phyloP scores from a whole-genome alignment of 2,797 vertebrate species.

The Ptychobarbus kaznakovi region DNA sequence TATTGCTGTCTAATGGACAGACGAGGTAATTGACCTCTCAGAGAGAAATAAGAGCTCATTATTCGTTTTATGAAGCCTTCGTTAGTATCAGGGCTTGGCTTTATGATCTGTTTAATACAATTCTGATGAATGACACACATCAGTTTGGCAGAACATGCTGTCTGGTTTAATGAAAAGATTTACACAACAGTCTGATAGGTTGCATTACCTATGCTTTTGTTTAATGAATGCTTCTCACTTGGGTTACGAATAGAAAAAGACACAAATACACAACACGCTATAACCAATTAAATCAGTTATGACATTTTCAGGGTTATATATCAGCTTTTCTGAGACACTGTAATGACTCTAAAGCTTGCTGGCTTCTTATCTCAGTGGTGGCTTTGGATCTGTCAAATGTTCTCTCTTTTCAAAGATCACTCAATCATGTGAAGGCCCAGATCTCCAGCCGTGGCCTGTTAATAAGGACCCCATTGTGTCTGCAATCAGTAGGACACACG shows the following conservation, averaged over 20 bases:
- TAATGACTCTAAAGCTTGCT: constrained; percentile 20
- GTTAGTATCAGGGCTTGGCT: constrained; percentile 10
- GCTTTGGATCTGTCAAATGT: constrained; percentile 7
- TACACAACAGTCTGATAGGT: not conserved
- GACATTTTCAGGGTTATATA: constrained; percentile 14
- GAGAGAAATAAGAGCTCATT: constrained; percentile 35
- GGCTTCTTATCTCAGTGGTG: constrained; percentile 28
- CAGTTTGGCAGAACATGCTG: constrained; percentile 31
- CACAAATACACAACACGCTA: not conserved
- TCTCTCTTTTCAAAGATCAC: constrained; percentile 8
- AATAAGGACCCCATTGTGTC: constrained; percentile 41
- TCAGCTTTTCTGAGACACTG: not conserved
- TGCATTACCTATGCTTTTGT: not conserved
- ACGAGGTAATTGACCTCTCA: constrained; percentile 42
- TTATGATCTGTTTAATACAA: constrained; percentile 33
- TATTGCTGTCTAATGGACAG: constrained; percentile 29
- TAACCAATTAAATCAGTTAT: constrained; percentile 1
- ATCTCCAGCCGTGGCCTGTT: constrained; percentile 31
- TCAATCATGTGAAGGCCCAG: constrained; percentile 24
- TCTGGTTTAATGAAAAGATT: constrained; percentile 10
- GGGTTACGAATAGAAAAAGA: not conserved
- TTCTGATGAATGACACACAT: constrained; percentile 38
- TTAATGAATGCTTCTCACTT: not conserved
- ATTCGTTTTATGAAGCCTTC: constrained; percentile 46
- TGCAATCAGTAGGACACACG: constrained; percentile 43